Conservation (phyloP, 1,140 invertebrate genomes). For the Parapsyche elsis region DNA sequence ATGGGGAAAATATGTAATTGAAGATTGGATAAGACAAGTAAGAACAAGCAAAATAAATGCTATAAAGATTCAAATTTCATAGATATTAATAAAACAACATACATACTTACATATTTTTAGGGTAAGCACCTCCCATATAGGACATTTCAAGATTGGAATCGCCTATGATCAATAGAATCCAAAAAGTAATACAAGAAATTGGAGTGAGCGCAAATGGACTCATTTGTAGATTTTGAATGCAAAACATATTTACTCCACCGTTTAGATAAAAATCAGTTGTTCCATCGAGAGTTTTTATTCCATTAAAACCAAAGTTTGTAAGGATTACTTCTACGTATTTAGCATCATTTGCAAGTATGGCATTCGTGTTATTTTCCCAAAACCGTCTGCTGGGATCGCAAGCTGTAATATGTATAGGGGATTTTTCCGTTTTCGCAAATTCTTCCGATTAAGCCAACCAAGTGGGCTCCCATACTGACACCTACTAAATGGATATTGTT, state of each 20-base stretch:
- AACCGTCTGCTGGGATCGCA: constrained; percentile 74
- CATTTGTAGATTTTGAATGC: constrained; percentile 58
- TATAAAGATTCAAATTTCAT: neutral
- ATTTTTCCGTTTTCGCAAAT: constrained; percentile 35
- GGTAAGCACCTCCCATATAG: constrained; percentile 46
- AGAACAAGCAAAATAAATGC: neutral
- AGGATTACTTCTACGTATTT: constrained; percentile 78
- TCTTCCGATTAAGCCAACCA: constrained; percentile 82
- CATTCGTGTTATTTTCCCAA: constrained; percentile 60
- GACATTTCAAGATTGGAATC: constrained; percentile 28
- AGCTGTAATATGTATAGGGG: constrained; percentile 59
- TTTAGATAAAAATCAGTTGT: constrained; percentile 72
- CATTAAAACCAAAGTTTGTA: constrained; percentile 71
- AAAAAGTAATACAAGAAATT: constrained; percentile 58
- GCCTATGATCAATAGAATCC: constrained; percentile 55
- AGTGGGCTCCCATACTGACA: constrained; percentile 88
- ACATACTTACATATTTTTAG: constrained; percentile 40
- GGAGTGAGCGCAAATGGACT: constrained; percentile 53
- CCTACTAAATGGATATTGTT: constrained; percentile 84
- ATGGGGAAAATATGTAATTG: too few relatives aligned
- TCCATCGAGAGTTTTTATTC: constrained; percentile 65
- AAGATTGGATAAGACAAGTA: neutral
- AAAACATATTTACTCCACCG: constrained; percentile 66
- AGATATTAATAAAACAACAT: neutral
- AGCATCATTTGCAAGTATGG: constrained; percentile 66